phyloP scores from a whole-genome alignment of 2,888 invertebrate species.

The Siphlonurus alternatus region DNA sequence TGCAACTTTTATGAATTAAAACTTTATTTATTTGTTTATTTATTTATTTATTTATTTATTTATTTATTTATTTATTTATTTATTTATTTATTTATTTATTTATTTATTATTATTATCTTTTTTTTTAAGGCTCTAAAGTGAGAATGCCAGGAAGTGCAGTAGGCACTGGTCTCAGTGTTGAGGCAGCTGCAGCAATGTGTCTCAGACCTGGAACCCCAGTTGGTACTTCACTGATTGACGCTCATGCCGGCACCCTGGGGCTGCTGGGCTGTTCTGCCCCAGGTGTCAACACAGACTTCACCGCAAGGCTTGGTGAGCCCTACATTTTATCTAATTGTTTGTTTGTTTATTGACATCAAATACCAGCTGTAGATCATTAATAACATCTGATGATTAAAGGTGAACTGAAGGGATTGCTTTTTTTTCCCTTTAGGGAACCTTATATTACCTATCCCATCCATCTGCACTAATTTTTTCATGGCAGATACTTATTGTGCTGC shows the following conservation, averaged over 20 bases:
- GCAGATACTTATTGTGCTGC: too few relatives aligned
- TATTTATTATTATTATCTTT: background rate
- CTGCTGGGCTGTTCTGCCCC: constrained; percentile 51
- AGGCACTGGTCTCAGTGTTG: constrained; percentile 40
- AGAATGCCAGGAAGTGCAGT: constrained; percentile 54
- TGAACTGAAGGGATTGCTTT: too few relatives aligned
- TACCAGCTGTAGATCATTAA: background rate
- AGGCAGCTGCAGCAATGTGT: constrained; percentile 51
- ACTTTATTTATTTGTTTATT: too few relatives aligned
- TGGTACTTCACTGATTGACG: constrained; percentile 83
- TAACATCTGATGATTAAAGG: too few relatives aligned
- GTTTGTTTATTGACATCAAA: background rate
- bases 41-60: too few relatives aligned
- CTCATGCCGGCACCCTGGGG: constrained; percentile 86
- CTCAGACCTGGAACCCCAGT: constrained; percentile 58
- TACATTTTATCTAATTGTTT: background rate
- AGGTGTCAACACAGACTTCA: constrained; percentile 23
- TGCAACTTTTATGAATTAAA: too few relatives aligned
- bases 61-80: too few relatives aligned
- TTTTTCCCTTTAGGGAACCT: too few relatives aligned
- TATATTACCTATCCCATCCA: too few relatives aligned
- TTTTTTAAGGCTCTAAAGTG: constrained; percentile 24
- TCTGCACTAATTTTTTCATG: too few relatives aligned
- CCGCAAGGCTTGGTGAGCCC: constrained; percentile 33
- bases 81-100: too few relatives aligned